Evolutionary conservation across 2,797 vertebrate species (phyloP).

Genomic region (Lithobates pipiens): DNA sequence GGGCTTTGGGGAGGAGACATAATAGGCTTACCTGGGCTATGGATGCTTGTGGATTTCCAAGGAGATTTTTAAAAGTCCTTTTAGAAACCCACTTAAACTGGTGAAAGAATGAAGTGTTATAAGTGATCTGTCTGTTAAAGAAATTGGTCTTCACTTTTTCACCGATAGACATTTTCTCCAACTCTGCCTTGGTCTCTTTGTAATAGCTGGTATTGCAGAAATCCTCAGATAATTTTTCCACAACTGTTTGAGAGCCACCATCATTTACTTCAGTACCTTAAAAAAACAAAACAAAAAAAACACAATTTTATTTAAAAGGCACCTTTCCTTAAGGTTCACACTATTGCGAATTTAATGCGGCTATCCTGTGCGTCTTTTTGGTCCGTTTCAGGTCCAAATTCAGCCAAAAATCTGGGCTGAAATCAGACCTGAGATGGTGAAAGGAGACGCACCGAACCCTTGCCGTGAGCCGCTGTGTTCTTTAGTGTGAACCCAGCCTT

Average conservation of each 20-base stretch:
- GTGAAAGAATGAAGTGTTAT: constrained; percentile 86
- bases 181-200: constrained; percentile 74
- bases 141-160: constrained; percentile 65
- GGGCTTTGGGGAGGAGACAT: too few species aligned
- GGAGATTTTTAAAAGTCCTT: constrained; percentile 87
- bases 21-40: constrained; percentile 84
- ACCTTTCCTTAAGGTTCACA: too few species aligned
- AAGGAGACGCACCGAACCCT: too few species aligned
- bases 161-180: constrained; percentile 76
- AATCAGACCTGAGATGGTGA: too few species aligned
- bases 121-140: constrained; percentile 75
- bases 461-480: too few species aligned
- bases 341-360: too few species aligned
- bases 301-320: not conserved
- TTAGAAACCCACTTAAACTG: constrained; percentile 88
- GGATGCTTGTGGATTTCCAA: constrained; percentile 90
- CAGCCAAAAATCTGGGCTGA: too few species aligned
- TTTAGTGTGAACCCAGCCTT: too few species aligned
- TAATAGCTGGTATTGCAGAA: constrained; percentile 79
- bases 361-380: too few species aligned
- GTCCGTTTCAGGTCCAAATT: too few species aligned
- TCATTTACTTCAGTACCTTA: constrained; percentile 52
- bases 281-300: constrained; percentile 31
- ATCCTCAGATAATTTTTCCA: constrained; percentile 80
- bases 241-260: constrained; percentile 70